These are phyloP conservation scores for Caracal caracal DNA, from an alignment of 2,113 vertebrate genomes.

Conservation along the genomic window DNA sequence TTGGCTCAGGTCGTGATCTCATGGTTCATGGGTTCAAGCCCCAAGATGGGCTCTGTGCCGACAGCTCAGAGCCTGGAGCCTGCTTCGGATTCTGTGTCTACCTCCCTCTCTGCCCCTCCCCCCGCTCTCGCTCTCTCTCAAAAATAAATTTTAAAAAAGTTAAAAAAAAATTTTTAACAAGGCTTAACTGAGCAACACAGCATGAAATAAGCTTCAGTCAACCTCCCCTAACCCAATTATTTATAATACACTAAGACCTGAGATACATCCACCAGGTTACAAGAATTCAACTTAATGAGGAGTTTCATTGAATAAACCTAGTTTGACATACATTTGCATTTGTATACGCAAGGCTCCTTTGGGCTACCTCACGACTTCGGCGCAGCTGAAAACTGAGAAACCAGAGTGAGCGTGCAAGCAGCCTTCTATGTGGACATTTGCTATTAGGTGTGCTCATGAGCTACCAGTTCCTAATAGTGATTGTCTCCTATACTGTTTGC, in stretches of 20 bases:
- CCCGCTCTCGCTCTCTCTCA: too few relatives aligned
- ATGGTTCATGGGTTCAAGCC: too few relatives aligned
- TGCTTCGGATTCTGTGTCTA: too few relatives aligned
- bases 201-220: background rate
- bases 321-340: background rate
- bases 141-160: too few relatives aligned
- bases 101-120: too few relatives aligned
- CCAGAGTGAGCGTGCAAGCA: background rate
- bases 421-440: background rate
- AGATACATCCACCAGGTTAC: background rate
- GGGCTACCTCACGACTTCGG: background rate
- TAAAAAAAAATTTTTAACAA: background rate
- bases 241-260: slow-evolving; percentile 25
- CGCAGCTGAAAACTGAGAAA: background rate
- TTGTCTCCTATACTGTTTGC: background rate
- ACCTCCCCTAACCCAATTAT: background rate
- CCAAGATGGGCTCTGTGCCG: too few relatives aligned
- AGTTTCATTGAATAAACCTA: slow-evolving; percentile 38
- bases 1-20: too few relatives aligned
- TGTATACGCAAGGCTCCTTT: background rate
- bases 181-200: background rate
- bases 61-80: too few relatives aligned
- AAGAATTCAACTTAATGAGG: slow-evolving; percentile 45
- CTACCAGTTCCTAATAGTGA: background rate
- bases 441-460: background rate